Evolutionary conservation across 2,888 invertebrate species (phyloP), one percentile per base, ranked within the genome.

Genomic region (Spilarctia lutea): DNA sequence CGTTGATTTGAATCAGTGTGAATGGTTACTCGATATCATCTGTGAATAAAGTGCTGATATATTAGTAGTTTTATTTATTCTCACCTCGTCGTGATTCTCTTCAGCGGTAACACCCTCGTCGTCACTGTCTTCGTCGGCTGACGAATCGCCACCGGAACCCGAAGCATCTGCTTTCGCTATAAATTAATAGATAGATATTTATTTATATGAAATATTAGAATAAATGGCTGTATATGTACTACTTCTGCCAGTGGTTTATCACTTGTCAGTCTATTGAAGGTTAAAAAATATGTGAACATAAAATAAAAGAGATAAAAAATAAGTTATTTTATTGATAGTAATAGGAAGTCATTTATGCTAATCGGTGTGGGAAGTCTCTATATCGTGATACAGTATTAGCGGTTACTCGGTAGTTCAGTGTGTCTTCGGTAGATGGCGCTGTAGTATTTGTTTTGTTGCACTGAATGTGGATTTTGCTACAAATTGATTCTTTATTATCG

Each of bases 61-160:
- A n/a, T 39, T 11, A 42, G 18, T 35, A 56, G 39, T 20, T 68
- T 27, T 71, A 24, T 30, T 42, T 27, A 33, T 63, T 18, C 87
- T 94, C 89, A 97, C 97, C 97, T 97, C 96, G 91, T 97, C 97
- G 83, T 97, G 97, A 85, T 97, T 96, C 87, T 97, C 97, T 77
- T 97, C 96, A 78, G 96, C 91, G 79, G 92, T 94, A 83, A 93
- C 94, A 81, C 96, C 97, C 63, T 98, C 98, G 76, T 97, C 97
- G 83, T 97, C 97, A 77, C 97, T 97, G 92, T 97, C 97, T 82
- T 98, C 98, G 86, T 97, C 97, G 24, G 97, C 97, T 33, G 97
- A 97, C 71, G 97, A 97, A 86, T 97, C 97, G 48, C 97, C 97
- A 24, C 95, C 96, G 0, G 95, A 96, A 18, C 94, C 95, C 1